Evolutionary conservation across 2,888 invertebrate species (phyloP), one percentile per base, ranked within the genome.

Genomic region (Cyaniris semiargus): DNA sequence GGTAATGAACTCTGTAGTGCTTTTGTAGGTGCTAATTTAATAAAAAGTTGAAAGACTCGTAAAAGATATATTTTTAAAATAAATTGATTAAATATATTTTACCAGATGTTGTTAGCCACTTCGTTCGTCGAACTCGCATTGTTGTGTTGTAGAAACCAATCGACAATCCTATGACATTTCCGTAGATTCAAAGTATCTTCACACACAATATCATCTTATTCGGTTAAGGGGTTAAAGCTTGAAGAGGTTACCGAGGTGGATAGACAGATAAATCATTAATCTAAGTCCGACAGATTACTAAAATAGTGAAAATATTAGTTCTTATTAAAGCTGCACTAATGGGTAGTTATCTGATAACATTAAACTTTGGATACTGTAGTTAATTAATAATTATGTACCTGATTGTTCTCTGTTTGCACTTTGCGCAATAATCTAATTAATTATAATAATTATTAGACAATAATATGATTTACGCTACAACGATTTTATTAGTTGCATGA

Each of bases 1-100:
- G 6, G 66, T 66, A 66, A 66, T 66, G 27, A 27, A 66, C 66
- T 27, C 66, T 66, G 15, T 66, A 66, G 27, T 66, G 66, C 66
- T 27, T 6, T 66, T 66, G 66, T 27, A 27, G 27, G 27, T 27
- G 66, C 66, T 66, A 66, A 27, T 27, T 66, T 66, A 27, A 66
- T 66, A 27, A 23, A 13, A 66, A 66, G 3, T 60, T 21, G 21
- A 58, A 58, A 58, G 8, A 58, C 23, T 60, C 3, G 10, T 60
- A 3, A 60, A 60, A 56, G 56, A 2, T 48, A 44, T 13, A 3
- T 15, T 18, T 48, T 48, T 48, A 48, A 38, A 48, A 48, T 48
- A 48, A 18, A 48, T 48, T 0, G 2, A 3, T 7, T 38, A 38
- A 15, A 15, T 38, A 10, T 38, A 38, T 38, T 38, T 38, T 10